These are phyloP conservation scores for Hylaea fasciaria DNA, from an alignment of 2,888 invertebrate genomes.

Conservation along the genomic window DNA sequence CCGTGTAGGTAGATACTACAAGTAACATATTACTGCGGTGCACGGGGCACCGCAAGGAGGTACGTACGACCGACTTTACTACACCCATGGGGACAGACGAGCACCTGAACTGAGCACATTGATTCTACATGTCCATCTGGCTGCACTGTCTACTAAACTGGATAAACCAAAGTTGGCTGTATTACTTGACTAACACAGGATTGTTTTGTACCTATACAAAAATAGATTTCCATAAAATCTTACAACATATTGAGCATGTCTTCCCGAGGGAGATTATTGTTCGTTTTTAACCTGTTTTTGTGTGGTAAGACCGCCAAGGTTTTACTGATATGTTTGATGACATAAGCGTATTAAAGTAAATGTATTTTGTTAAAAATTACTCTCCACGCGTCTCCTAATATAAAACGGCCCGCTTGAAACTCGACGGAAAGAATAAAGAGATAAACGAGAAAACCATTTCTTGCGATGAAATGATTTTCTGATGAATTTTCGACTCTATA, in stretches of 20 bases:
- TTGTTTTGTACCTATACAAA: neutral
- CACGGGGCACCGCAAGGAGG: slow-evolving; percentile 46
- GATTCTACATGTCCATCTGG: slow-evolving; percentile 50
- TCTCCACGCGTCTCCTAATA: too few relatives aligned
- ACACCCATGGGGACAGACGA: slow-evolving; percentile 54
- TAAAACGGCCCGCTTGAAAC: too few relatives aligned
- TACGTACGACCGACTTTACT: slow-evolving; percentile 53
- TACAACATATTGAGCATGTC: neutral
- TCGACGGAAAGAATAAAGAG: too few relatives aligned
- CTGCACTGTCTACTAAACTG: neutral
- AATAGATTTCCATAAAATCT: neutral
- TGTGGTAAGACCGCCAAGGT: neutral
- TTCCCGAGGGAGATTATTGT: slow-evolving; percentile 1
- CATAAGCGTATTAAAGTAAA: too few relatives aligned
- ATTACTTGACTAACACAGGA: neutral
- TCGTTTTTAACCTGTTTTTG: neutral
- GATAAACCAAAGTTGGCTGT: neutral
- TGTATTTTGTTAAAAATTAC: too few relatives aligned
- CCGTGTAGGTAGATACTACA: neutral
- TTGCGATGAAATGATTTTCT: too few relatives aligned
- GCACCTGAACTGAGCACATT: slow-evolving; percentile 54
- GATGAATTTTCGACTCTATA: too few relatives aligned
- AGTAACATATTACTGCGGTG: slow-evolving; percentile 38
- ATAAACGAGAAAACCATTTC: too few relatives aligned
- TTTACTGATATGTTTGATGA: too few relatives aligned